phyloP scores from a whole-genome alignment of 1,140 invertebrate genomes.

The Panagrolaimus sp. region DNA sequence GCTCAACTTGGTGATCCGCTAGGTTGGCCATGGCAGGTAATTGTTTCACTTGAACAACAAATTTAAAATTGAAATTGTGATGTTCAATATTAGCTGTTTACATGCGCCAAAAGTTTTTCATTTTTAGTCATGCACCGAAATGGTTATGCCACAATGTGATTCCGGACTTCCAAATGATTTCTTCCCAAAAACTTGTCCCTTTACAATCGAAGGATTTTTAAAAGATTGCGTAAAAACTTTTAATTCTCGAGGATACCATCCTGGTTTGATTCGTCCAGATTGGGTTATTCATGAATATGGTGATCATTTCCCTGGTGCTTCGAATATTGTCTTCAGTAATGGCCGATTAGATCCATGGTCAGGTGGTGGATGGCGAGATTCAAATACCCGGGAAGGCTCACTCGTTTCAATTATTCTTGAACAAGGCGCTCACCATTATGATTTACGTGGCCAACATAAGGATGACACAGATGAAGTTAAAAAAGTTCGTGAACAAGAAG shows the following conservation, averaged over 20 bases:
- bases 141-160: conserved; percentile 87
- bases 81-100: too few relatives aligned
- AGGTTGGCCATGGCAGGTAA: conserved; percentile 47
- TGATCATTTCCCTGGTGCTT: conserved; percentile 73
- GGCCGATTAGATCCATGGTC: conserved; percentile 87
- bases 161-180: conserved; percentile 62
- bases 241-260: conserved; percentile 36
- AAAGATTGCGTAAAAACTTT: conserved; percentile 69
- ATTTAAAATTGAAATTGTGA: too few relatives aligned
- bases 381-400: conserved; percentile 38
- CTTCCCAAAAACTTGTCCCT: conserved; percentile 39
- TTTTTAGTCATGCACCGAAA: conserved; percentile 75
- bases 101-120: background rate
- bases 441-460: conserved; percentile 47
- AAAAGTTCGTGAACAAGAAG: conserved; percentile 31
- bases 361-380: conserved; percentile 34
- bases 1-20: conserved; percentile 30
- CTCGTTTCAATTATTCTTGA: conserved; percentile 71
- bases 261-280: conserved; percentile 66
- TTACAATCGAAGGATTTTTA: conserved; percentile 77
- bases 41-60: too few relatives aligned
- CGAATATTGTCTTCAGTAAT: conserved; percentile 67
- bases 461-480: conserved; percentile 45
- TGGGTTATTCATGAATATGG: conserved; percentile 74
- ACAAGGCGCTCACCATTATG: conserved; percentile 65